Evolutionary conservation across 2,888 invertebrate genomes (phyloP).

Genomic region (Branchellion lobata): DNA sequence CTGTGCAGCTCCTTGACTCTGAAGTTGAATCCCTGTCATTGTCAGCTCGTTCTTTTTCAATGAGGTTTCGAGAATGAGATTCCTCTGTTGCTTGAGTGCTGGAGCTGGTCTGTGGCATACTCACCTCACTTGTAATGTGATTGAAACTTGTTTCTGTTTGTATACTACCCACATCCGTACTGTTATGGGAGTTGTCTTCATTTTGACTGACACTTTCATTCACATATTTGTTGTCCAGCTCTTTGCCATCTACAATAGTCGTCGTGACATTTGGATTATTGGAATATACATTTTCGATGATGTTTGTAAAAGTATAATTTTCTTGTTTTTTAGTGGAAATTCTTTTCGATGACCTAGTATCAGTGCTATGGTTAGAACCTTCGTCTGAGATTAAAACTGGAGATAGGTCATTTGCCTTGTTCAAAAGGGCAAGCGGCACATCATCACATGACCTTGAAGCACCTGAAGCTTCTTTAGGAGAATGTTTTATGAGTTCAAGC

Average conservation of each 20-base stretch:
- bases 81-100: neutral
- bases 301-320: too few relatives aligned
- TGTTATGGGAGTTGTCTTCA: neutral
- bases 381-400: slow-evolving; percentile 1
- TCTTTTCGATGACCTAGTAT: neutral
- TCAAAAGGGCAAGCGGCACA: neutral
- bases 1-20: neutral
- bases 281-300: too few relatives aligned
- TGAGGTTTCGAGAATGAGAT: neutral
- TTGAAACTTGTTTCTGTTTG: neutral
- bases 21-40: neutral
- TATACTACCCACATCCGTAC: neutral
- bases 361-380: slow-evolving; percentile 4
- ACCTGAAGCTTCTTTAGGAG: neutral
- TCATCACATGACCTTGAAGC: neutral
- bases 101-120: neutral
- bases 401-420: neutral
- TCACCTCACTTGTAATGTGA: neutral
- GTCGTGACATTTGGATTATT: neutral
- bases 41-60: neutral
- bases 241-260: neutral
- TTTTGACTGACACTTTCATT: neutral
- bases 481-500: neutral
- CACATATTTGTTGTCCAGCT: neutral
- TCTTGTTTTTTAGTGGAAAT: too few relatives aligned